phyloP scores from a whole-genome alignment of 2,888 invertebrate genomes.

The Orthosia incerta region DNA sequence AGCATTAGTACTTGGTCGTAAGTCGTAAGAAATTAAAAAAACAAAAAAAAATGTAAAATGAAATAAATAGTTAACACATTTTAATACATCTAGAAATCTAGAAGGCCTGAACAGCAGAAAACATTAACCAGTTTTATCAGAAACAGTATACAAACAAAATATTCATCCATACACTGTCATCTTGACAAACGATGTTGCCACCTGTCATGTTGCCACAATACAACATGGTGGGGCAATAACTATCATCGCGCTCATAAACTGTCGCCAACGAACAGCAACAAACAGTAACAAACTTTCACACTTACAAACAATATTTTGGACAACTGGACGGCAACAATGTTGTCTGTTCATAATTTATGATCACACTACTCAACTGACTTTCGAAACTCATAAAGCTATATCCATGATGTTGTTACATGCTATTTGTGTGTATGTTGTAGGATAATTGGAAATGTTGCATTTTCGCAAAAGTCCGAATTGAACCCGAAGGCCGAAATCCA shows the following conservation, averaged over 20 bases:
- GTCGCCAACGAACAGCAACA: constrained; percentile 23
- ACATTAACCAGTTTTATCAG: no score
- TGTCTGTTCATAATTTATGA: constrained; percentile 25
- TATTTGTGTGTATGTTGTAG: constrained; percentile 47
- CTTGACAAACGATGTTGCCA: constrained; percentile 28
- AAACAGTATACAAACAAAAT: constrained; percentile 12
- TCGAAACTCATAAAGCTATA: constrained; percentile 47
- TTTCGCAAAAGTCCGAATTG: not conserved
- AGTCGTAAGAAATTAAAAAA: no score
- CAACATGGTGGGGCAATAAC: constrained; percentile 35
- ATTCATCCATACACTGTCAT: constrained; percentile 3
- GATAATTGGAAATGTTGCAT: not conserved
- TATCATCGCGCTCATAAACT: constrained; percentile 39
- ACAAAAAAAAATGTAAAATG: no score
- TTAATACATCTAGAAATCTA: no score
- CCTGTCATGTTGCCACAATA: constrained; percentile 10
- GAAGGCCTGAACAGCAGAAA: not conserved
- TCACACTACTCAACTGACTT: constrained; percentile 29
- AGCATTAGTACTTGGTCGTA: no score
- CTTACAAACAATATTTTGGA: constrained; percentile 51
- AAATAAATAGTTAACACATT: no score
- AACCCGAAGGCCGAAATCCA: no score
- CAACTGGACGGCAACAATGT: constrained; percentile 34
- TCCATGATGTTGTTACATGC: constrained; percentile 52
- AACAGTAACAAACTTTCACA: constrained; percentile 39